Evolutionary conservation across 2,797 vertebrate species (phyloP), one percentile per base, ranked within the genome.

Genomic region (Brachyrhaphis roseni): DNA sequence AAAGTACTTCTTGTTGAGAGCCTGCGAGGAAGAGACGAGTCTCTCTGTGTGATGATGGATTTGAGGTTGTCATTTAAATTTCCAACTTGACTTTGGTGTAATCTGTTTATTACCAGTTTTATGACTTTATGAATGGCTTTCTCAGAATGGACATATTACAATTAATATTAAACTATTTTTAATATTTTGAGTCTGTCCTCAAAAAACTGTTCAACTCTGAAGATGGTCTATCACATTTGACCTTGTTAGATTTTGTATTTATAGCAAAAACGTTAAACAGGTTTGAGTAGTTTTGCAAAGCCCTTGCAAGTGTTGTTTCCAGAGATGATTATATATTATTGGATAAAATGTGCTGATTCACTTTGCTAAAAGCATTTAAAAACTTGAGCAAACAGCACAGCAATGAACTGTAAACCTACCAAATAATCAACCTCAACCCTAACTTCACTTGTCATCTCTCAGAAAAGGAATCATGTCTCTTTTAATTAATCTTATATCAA

Each of bases 1-100:
- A 87, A 78, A 84, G 84, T 74, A 84, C 86, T 90, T 90, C 79
- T 86, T 83, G 86, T 85, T 75, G 83, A 89, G 82, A 90, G 86
- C 79, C 76, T 78, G 72, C 36, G 8, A 88, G 85, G 80, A 88
- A 83, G 78, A 89, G 87, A 82, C 90, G 73, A 85, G 78, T 77
- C 68, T 84, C 84, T 90, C 62, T 15, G 53, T 76, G 36, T 72
- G 82, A 84, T 70, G 74, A 59, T 80, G n/a, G 79, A 75, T 39
- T 41, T 12, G 64, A 39, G 34, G 78, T 71, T 75, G 45, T 75
- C 72, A 41, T 46, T 55, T 78, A 73, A 74, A 80, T 86, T 20
- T 80, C 76, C 66, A 20, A 72, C 82, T 51, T 59, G 31, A 75
- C 8, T 47, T 45, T 16, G 31, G 18, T 81, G 59, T 46, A 74